Percentiles rank a stretch among this genome's conserved stretches.
Evolutionary conservation across 2,113 vertebrate genomes (phyloP).

Genomic region (Oostethus manadensis): DNA sequence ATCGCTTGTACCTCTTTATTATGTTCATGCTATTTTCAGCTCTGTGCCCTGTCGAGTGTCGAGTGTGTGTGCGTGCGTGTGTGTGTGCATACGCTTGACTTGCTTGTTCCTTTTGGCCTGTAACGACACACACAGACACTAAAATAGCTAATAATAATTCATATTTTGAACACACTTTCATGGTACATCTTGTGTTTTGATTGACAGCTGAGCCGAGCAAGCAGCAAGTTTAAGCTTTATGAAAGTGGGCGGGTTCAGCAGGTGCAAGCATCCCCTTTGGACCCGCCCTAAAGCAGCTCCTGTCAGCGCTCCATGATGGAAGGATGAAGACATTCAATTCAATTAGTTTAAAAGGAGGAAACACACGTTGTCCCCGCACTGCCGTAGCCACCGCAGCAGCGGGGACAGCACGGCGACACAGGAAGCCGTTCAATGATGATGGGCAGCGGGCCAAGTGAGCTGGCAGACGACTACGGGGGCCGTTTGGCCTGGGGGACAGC

Average conservation of each 20-base stretch:
- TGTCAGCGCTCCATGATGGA: conserved; percentile 2
- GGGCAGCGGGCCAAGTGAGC: conserved; percentile 38
- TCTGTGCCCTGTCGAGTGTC: conserved; percentile 19
- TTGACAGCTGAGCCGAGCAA: no score
- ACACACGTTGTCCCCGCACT: conserved; percentile 23
- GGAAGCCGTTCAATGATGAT: conserved; percentile 38
- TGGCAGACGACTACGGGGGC: conserved; percentile 31
- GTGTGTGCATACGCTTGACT: conserved; percentile 24
- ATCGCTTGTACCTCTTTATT: conserved; percentile 23
- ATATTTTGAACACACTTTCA: no score
- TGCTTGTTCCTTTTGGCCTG: conserved; percentile 23
- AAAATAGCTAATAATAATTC: no score
- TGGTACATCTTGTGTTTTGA: no score
- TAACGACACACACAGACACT: no score
- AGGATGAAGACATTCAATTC: conserved; percentile 40
- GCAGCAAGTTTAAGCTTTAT: no score
- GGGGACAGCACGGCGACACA: background rate
- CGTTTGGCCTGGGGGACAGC: conserved; percentile 7
- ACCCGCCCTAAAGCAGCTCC: background rate
- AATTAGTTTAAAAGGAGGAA: conserved; percentile 51
- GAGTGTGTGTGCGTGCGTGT: conserved; percentile 11
- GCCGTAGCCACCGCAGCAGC: no score
- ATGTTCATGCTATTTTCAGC: conserved; percentile 28
- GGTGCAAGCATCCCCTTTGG: conserved; percentile 1
- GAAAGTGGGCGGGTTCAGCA: no score